A percentile compares a stretch with the other conserved stretches of the same genome.
Evolutionary conservation across 2,113 vertebrate genomes (phyloP).

Genomic region (Bubo blakistoni): DNA sequence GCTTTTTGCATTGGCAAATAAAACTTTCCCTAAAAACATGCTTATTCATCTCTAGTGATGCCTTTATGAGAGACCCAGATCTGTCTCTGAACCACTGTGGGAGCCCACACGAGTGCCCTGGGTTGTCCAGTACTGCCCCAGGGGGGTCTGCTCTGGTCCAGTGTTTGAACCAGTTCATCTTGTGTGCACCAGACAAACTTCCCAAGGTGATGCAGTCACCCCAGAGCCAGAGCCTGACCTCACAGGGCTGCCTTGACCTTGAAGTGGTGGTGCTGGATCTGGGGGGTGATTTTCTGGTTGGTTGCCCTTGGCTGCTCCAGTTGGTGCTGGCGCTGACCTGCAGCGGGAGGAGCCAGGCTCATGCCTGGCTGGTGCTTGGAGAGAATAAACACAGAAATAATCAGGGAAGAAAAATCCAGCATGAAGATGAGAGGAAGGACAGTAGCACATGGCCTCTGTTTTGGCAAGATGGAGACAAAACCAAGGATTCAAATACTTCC

Average conservation of each 20-base stretch:
- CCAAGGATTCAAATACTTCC: neutral
- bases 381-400: neutral
- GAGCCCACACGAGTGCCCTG: neutral
- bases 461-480: neutral
- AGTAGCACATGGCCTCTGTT: neutral
- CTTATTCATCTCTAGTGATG: neutral
- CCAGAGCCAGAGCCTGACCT: neutral
- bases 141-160: neutral
- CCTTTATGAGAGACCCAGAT: neutral
- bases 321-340: neutral
- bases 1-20: neutral
- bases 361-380: neutral
- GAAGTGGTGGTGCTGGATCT: neutral
- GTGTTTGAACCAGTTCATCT: neutral
- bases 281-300: constrained; percentile 25
- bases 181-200: neutral
- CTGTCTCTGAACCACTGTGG: neutral
- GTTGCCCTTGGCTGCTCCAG: neutral
- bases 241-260: neutral
- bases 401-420: neutral
- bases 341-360: neutral
- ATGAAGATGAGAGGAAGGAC: neutral
- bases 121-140: neutral
- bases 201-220: neutral
- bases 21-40: neutral